These are phyloP conservation scores for Microtus richardsoni DNA, from an alignment of 2,113 vertebrate species.

Conservation along the genomic window DNA sequence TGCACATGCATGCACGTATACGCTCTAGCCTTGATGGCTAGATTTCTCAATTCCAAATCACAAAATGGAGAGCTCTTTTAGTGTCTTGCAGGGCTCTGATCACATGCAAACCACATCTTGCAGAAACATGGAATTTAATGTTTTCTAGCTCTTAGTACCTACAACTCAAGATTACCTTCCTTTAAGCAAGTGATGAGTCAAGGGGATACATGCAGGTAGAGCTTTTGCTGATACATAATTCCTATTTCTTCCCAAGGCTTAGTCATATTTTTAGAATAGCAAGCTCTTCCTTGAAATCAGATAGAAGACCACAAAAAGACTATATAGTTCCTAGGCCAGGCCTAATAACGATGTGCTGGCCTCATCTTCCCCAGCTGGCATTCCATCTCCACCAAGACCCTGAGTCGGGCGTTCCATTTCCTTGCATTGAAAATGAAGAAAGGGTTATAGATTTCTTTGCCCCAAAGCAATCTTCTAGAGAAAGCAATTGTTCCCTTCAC, in stretches of 20 bases:
- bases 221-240: slow-evolving; percentile 60
- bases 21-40: slow-evolving; percentile 46
- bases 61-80: slow-evolving; percentile 60
- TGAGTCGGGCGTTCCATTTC: slow-evolving; percentile 61
- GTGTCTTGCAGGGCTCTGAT: background rate
- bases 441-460: slow-evolving; percentile 71
- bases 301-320: slow-evolving; percentile 29
- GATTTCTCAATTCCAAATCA: slow-evolving; percentile 65
- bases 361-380: slow-evolving; percentile 68
- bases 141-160: slow-evolving; percentile 37
- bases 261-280: slow-evolving; percentile 66
- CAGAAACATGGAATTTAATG: slow-evolving; percentile 63
- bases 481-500: slow-evolving; percentile 76
- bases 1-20: background rate
- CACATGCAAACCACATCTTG: slow-evolving; percentile 9
- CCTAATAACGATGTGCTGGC: slow-evolving; percentile 19
- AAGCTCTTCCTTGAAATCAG: slow-evolving; percentile 42
- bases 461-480: slow-evolving; percentile 80
- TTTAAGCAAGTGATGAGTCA: slow-evolving; percentile 60
- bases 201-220: slow-evolving; percentile 19
- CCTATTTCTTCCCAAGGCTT: slow-evolving; percentile 58
- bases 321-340: background rate
- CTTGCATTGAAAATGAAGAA: slow-evolving; percentile 68
- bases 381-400: slow-evolving; percentile 74
- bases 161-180: slow-evolving; percentile 58